A percentile compares a stretch with the other conserved stretches of the same genome.
These are phyloP conservation scores for Brachionus plicatilis DNA, from an alignment of 1,140 invertebrate species.

Conservation along the genomic window DNA sequence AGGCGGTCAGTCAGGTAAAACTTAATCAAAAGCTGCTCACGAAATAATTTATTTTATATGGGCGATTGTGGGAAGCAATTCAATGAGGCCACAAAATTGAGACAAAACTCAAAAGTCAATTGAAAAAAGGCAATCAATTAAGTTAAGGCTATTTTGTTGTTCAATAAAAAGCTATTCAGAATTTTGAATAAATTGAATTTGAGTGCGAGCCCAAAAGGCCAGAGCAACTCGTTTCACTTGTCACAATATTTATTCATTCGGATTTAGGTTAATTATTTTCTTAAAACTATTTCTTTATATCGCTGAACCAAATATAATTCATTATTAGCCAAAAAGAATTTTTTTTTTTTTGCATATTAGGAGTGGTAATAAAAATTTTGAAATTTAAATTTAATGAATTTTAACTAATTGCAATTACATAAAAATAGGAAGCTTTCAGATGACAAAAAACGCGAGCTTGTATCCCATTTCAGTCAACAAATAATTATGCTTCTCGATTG, in stretches of 20 bases:
- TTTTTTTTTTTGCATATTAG: not conserved
- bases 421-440: not conserved
- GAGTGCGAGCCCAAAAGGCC: not conserved
- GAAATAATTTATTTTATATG: no score
- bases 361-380: not conserved
- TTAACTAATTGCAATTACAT: not conserved
- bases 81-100: not conserved
- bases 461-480: not conserved
- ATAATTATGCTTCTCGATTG: not conserved
- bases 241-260: constrained; percentile 33
- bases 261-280: constrained; percentile 32
- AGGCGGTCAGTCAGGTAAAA: not conserved
- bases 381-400: not conserved
- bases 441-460: not conserved
- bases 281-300: constrained; percentile 30
- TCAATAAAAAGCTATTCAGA: not conserved
- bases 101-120: not conserved
- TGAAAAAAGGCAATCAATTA: not conserved
- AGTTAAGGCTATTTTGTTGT: not conserved
- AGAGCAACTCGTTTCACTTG: constrained; percentile 20
- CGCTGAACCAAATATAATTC: not conserved
- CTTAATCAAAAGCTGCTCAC: no score
- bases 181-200: not conserved
- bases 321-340: not conserved
- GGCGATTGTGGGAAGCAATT: no score